Evolutionary conservation across 2,797 vertebrate species (phyloP).

Genomic region (Paguma larvata): DNA sequence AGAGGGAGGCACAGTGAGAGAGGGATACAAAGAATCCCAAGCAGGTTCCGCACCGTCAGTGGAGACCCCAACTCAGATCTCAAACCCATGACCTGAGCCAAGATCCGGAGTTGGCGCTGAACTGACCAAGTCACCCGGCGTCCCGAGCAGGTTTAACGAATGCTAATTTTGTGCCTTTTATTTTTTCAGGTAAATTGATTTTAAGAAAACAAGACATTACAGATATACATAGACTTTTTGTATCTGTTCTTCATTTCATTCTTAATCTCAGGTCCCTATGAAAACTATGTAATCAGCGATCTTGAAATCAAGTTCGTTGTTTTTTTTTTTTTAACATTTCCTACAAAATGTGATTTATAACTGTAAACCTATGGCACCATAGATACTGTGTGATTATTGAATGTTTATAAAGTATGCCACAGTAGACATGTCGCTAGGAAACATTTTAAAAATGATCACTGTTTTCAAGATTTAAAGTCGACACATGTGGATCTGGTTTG

Average conservation of each 20-base stretch:
- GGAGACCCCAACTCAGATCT: no score
- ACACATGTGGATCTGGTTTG: not conserved
- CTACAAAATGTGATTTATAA: not conserved
- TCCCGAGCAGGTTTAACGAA: not conserved
- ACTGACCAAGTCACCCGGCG: no score
- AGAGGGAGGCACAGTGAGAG: no score
- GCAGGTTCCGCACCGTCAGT: no score
- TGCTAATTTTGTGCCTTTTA: not conserved
- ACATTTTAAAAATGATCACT: not conserved
- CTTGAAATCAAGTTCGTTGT: not conserved
- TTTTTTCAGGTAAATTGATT: not conserved
- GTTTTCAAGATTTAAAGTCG: not conserved
- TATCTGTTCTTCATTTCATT: not conserved
- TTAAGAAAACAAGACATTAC: not conserved
- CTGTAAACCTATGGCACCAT: rapidly evolving
- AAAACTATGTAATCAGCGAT: not conserved
- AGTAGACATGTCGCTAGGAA: no score
- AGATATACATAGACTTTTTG: not conserved
- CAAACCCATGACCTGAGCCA: no score
- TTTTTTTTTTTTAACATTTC: not conserved
- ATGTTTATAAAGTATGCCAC: not conserved
- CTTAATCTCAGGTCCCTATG: not conserved
- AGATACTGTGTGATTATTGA: not conserved
- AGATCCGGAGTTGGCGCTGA: no score
- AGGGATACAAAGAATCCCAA: no score